Conservation (phyloP, 2,888 invertebrate genomes). For the Matsumyia berberina region DNA sequence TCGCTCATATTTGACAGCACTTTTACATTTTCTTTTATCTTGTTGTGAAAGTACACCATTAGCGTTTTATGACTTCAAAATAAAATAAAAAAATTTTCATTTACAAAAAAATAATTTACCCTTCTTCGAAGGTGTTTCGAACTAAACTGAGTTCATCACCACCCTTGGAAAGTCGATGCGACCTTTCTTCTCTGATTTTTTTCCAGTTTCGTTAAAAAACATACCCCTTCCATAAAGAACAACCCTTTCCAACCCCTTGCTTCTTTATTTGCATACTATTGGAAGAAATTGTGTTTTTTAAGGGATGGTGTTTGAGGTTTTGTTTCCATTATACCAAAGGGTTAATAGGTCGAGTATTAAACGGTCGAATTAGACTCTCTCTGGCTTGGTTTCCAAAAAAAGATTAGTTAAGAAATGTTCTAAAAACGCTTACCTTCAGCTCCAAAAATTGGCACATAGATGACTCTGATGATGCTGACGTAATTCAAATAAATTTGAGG, state of each 20-base stretch:
- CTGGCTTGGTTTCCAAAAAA: too few relatives aligned
- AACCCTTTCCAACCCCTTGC: constrained; percentile 71
- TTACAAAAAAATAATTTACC: not conserved
- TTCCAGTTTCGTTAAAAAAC: constrained; percentile 73
- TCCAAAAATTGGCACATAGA: constrained; percentile 12
- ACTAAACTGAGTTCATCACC: constrained; percentile 2
- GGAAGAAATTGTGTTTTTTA: constrained; percentile 17
- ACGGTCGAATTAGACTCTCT: too few relatives aligned
- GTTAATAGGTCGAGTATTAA: not conserved
- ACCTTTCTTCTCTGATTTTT: constrained; percentile 8
- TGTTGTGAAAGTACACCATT: too few relatives aligned
- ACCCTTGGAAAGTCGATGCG: not conserved
- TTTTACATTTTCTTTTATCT: not conserved
- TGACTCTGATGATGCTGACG: constrained; percentile 23
- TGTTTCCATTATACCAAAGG: constrained; percentile 23
- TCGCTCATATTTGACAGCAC: not conserved
- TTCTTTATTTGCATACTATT: constrained; percentile 58
- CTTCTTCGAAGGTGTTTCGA: not conserved
- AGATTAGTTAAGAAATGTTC: not conserved
- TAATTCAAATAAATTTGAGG: too few relatives aligned
- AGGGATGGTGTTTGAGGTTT: constrained; percentile 1
- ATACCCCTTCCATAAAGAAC: constrained; percentile 49
- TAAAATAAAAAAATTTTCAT: not conserved
- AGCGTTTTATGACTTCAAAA: too few relatives aligned
- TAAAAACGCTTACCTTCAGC: not conserved